A percentile compares a stretch with the other conserved stretches of the same genome.
phyloP scores from a whole-genome alignment of 2,797 vertebrate genomes.

The Pteronotus mesoamericanus region DNA sequence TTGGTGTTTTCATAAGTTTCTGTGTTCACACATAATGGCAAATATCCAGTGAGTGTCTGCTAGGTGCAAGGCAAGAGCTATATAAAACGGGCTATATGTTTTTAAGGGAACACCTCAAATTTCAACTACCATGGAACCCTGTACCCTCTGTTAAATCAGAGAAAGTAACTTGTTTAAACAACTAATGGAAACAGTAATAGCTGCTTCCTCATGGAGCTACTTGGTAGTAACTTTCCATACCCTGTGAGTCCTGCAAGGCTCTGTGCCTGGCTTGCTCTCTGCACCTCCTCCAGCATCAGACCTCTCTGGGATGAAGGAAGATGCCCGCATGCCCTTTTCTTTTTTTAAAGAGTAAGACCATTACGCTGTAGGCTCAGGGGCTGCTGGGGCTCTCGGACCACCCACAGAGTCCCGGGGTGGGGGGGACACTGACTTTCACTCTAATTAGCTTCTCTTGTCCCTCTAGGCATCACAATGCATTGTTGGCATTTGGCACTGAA shows the following conservation, averaged over 20 bases:
- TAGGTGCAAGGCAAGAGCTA: accelerated
- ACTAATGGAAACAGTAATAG: accelerated
- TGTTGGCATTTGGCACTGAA: no score
- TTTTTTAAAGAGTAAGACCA: not conserved
- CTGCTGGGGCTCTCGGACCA: no score
- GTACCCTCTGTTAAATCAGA: not conserved
- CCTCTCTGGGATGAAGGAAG: not conserved
- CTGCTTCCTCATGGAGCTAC: not conserved
- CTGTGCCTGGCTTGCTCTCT: not conserved
- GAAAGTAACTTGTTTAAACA: not conserved
- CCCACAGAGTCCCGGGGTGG: accelerated
- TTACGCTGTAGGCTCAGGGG: not conserved
- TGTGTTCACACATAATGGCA: not conserved
- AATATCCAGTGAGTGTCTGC: not conserved
- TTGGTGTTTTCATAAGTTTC: not conserved
- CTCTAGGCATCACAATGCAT: not conserved
- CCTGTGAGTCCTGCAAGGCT: not conserved
- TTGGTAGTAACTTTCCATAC: not conserved
- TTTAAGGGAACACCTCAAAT: not conserved
- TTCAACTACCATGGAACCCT: not conserved
- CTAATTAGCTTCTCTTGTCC: not conserved
- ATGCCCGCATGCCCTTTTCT: not conserved
- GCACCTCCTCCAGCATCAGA: accelerated
- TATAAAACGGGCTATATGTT: no score
- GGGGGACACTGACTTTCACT: not conserved